These are phyloP conservation scores for Cetoscarus ocellatus DNA, from an alignment of 2,797 vertebrate genomes.

Conservation along the genomic window DNA sequence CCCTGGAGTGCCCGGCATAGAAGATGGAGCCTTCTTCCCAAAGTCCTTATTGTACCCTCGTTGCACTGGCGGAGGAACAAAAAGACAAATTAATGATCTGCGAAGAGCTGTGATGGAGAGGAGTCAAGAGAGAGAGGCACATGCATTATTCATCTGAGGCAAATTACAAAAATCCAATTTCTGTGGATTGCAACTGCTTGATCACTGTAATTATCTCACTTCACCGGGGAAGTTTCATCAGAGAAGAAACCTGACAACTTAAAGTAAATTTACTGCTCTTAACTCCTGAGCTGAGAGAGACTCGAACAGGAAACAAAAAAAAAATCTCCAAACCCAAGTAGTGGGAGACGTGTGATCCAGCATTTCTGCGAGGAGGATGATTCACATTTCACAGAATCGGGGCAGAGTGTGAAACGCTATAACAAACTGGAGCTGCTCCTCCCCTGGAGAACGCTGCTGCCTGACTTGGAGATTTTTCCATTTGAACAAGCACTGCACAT, in stretches of 20 bases:
- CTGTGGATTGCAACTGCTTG: slow-evolving; percentile 61
- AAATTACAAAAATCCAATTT: slow-evolving; percentile 69
- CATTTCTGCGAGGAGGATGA: slow-evolving; percentile 64
- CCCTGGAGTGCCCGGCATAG: slow-evolving; percentile 84
- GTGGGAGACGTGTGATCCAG: slow-evolving; percentile 56
- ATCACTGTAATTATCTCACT: slow-evolving; percentile 64
- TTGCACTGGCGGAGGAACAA: slow-evolving; percentile 70
- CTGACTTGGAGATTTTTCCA: slow-evolving; percentile 70
- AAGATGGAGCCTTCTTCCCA: slow-evolving; percentile 79
- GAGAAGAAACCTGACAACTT: slow-evolving; percentile 42
- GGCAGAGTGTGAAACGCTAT: slow-evolving; percentile 68
- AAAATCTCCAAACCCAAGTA: slow-evolving; percentile 53
- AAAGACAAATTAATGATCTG: slow-evolving; percentile 65
- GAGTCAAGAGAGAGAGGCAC: slow-evolving; percentile 54
- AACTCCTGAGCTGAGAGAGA: slow-evolving; percentile 17
- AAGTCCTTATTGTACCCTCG: slow-evolving; percentile 83
- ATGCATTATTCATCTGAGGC: slow-evolving; percentile 68
- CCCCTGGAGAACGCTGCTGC: slow-evolving; percentile 54
- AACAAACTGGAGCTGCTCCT: slow-evolving; percentile 69
- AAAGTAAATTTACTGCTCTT: slow-evolving; percentile 37
- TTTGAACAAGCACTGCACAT: slow-evolving; percentile 75
- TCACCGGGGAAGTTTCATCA: slow-evolving; percentile 45
- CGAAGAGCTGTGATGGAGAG: slow-evolving; percentile 56
- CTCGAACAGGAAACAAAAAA: slow-evolving; percentile 44
- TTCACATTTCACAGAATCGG: slow-evolving; percentile 75